Base-by-base conservation (phyloP, 2,113 vertebrate species). In the Diphyllodes magnificus region DNA sequence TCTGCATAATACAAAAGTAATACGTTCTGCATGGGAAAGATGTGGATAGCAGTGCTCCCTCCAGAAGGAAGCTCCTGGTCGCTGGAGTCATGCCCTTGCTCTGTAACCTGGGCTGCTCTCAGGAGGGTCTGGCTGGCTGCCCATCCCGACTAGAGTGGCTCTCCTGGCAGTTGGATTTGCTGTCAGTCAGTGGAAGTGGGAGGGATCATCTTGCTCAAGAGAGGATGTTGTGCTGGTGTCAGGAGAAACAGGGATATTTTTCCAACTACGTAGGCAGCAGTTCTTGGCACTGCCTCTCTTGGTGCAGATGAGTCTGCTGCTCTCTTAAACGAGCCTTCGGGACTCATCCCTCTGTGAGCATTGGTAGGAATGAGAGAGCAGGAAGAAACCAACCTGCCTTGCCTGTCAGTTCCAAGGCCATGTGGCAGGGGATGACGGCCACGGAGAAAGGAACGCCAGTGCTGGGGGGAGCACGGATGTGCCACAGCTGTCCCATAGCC, bases 371-470 rank as follows among this genome's bases (percentile, higher is more conserved):
- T 22, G 25, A 68, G 59, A 80, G n/a, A 50, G 64, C 20, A 42
- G 35, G 20, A 50, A 31, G 31, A 56, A 61, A 30, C 2, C 27
- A 33, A n/a, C 4, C 23, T 57, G 11, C 53, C 6, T 13, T 60
- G 9, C 56, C 7, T 15, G 22, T 37, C 24, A 18, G 33, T 57
- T 69, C 49, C 54, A 51, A 76, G 66, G 71, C 45, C 42, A 3
- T 13, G 44, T 1, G 4, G 88, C 35, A 44, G 0, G 0, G 40
- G 42, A 30, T 35, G 53, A 24, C 2, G 6, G 24, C 54, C 30
- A 9, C 2, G 22, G 69, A 49, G 79, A 35, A 37, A 63, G 54
- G 47, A 37, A 40, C 0, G 0, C 11, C 53, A 10, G 30, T 68
- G 56, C 63, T 42, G 47, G 23, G 47, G 35, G 47, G 27, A 82